Evolutionary conservation across 1,140 invertebrate species (phyloP), one percentile per base, ranked within the genome.

Genomic region (Agrilus planipennis): DNA sequence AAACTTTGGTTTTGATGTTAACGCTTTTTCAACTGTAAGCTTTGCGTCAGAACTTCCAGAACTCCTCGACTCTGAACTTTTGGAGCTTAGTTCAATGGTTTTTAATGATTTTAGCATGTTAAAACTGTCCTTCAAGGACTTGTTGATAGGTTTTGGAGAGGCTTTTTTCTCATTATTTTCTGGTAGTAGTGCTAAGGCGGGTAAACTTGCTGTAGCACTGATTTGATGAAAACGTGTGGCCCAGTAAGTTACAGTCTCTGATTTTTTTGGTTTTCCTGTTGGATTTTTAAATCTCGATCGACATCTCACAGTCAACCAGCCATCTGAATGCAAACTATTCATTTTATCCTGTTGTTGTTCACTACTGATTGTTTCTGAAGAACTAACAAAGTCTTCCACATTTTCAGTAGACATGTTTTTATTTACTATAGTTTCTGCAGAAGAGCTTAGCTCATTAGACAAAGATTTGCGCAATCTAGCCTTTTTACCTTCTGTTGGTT

Each of bases 221-320:
- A 76, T 75, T 47, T 77, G 75, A 57, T 76, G 69, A 47, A 76
- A 78, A 48, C 75, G 64, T 49, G 75, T 75, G 4, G 72, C 63
- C 76, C 76, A 79, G 42, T 74, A 70, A 21, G 73, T 67, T 51
- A 47, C 51, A 11, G 51, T 55, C 37, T 61, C 56, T 6, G 56
- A 59, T 46, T 53, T 51, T 35, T 56, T 44, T n/a, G 44, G 35
- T 44, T 56, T 58, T 22, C 47, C 42, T 46, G 47, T 52, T 7
- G 44, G 46, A 41, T 60, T 60, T 44, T 64, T 70, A 25, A 71
- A 55, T 15, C 75, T 62, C 14, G 55, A 57, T 29, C 70, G 61
- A 43, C 70, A 73, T 57, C 77, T 77, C 2, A 79, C 76, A 1
- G 75, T 78, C 12, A 77, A 56, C 75, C 76, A 79, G 10, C 75